Percentiles rank a stretch among this genome's conserved stretches.
Conservation (phyloP, 2,113 vertebrate species). For the Petroica traversi region DNA sequence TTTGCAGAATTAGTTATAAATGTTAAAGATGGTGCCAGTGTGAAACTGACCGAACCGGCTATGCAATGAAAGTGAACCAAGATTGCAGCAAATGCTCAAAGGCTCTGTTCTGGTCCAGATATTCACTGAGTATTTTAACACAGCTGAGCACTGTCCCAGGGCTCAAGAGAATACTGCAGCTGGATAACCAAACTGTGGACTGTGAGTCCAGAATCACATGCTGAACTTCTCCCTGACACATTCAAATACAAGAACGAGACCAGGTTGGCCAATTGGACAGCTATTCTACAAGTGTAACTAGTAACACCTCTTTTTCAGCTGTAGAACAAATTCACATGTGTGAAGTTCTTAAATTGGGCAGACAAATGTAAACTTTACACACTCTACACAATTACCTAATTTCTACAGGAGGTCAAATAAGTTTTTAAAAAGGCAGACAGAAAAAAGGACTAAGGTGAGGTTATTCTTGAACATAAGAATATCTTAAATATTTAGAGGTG, state of each 20-base stretch:
- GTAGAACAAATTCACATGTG: fast-evolving
- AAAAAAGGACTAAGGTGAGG: not conserved
- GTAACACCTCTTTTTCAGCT: not conserved
- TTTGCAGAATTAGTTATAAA: not conserved
- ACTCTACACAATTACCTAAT: not conserved
- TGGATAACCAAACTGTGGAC: not conserved
- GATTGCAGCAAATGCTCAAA: not conserved
- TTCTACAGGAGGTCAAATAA: not conserved
- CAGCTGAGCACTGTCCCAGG: not conserved
- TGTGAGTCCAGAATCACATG: not conserved
- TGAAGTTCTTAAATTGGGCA: not conserved
- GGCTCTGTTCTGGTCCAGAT: not conserved
- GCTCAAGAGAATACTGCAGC: not conserved
- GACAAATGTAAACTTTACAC: not conserved
- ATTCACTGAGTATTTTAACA: not conserved
- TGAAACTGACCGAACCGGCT: not conserved
- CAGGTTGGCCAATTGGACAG: not conserved
- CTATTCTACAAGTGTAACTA: not conserved
- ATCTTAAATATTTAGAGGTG: not conserved
- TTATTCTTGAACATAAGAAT: not conserved
- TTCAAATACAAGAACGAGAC: not conserved
- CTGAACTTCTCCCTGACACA: not conserved
- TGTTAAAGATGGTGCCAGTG: not conserved
- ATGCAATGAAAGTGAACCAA: not conserved
- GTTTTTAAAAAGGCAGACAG: not conserved